Base-by-base conservation (phyloP, 2,113 vertebrate species). In the Myrmecophaga tridactyla region DNA sequence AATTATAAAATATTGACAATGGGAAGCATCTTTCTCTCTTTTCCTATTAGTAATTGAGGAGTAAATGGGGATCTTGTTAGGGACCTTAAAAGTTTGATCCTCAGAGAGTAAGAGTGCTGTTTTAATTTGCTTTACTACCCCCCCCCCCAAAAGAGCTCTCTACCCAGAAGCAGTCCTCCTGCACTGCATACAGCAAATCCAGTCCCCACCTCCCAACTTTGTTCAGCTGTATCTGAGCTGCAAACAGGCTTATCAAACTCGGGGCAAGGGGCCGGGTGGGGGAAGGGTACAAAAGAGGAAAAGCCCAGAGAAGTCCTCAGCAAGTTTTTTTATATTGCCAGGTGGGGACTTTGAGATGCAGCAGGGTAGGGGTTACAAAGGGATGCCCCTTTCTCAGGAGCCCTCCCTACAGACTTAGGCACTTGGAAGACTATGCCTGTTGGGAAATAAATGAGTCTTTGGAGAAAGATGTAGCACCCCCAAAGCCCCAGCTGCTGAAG, bases 21-120 rank as follows among this genome's bases (percentile, higher is more conserved):
- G 65, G 9, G 39, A 70, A 78, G 53, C 39, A 62, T 21, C n/a
- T 69, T 89, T 77, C 43, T 20, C 41, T 82, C 31, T 81, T 92
- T 87, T 67, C 36, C 86, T 90, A 63, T 56, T 56, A 65, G 17
- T 88, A 90, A 94, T 23, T 82, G 39, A 72, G 56, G 67, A 94
- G 56, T 84, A 86, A 87, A 80, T 12, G 63, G 53, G 20, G 77
- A 51, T 65, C 56, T 90, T 70, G n/a, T 34, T 86, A 83, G 92
- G 39, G 86, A 80, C 29, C 21, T 84, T 92, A 53, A 62, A 89
- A 92, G 27, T 86, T 46, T 67, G 69, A 86, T 75, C 73, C 18
- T 84, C 34, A 23, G 34, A 70, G 48, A 56, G 31, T 76, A 41
- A 85, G 41, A 58, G 77, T 80, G 70, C 51, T 60, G 34, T 23